A percentile compares a stretch with the other conserved stretches of the same genome.
These are phyloP conservation scores for Bombus turneri DNA, from an alignment of 1,140 invertebrate species.

Conservation along the genomic window DNA sequence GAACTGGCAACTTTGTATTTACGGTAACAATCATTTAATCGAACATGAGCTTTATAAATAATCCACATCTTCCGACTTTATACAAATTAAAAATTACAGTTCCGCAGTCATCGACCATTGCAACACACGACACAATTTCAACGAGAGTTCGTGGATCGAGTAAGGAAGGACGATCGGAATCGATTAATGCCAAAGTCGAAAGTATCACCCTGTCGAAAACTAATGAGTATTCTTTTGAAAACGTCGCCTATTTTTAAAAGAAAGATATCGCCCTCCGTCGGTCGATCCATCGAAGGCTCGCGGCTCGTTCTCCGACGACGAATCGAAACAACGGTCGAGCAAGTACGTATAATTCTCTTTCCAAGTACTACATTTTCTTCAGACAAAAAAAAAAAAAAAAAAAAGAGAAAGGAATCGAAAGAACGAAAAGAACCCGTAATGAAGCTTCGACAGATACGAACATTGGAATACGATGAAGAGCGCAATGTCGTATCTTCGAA, in stretches of 20 bases:
- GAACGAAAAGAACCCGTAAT: slow-evolving; percentile 36
- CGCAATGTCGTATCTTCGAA: slow-evolving; percentile 1
- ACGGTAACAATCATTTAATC: slow-evolving; percentile 80
- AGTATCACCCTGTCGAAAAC: not conserved
- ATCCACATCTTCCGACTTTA: slow-evolving; percentile 72
- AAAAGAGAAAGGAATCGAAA: not conserved
- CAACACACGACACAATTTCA: slow-evolving; percentile 33
- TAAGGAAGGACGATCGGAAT: slow-evolving; percentile 32
- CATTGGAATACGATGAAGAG: too few species aligned
- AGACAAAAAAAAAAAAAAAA: fast-evolving
- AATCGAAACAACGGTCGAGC: slow-evolving; percentile 34
- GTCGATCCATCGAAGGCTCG: slow-evolving; percentile 66
- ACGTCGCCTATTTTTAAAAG: not conserved
- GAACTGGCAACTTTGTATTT: slow-evolving; percentile 63
- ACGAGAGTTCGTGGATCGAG: slow-evolving; percentile 65
- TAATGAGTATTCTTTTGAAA: slow-evolving; percentile 23
- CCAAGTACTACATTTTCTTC: not conserved
- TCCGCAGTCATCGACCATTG: slow-evolving; percentile 40
- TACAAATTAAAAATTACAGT: slow-evolving; percentile 67
- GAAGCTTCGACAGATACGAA: slow-evolving; percentile 7
- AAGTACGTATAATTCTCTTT: slow-evolving; percentile 3
- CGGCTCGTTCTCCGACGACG: slow-evolving; percentile 36
- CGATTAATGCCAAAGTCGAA: slow-evolving; percentile 4
- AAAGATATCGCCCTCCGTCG: slow-evolving; percentile 28
- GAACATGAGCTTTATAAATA: slow-evolving; percentile 79